Base-by-base conservation (phyloP, 2,797 vertebrate species). In the Sebastolobus alascanus region DNA sequence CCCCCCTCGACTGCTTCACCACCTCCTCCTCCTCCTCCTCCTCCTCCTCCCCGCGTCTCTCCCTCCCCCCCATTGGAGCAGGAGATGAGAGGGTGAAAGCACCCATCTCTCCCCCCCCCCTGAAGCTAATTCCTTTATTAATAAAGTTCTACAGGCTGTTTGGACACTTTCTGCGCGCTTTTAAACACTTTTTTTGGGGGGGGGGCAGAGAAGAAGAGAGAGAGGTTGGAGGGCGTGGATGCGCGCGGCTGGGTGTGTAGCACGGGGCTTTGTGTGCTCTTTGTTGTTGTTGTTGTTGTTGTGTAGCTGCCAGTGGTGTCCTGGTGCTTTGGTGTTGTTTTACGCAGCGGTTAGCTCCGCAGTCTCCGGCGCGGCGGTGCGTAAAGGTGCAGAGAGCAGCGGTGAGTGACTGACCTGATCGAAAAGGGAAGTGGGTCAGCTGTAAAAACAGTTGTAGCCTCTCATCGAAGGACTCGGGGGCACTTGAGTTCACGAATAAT, bases 401-500 rank as follows among this genome's bases (percentile, higher is more conserved):
- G 13, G 59, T 3, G 73, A 64, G 71, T 0, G 59, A 84, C 90
- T 84, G 83, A 91, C 89, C 92, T 92, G 91, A 4, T 79, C 37
- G 68, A 79, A 77, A 68, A 18, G 73, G 88, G 83, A 91, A 84
- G 72, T 80, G 85, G 84, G 83, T 92, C 91, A 92, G 83, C 84
- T 85, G 84, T 83, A 61, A 80, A 85, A 88, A 92, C 91, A 90
- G 78, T 77, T 61, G 77, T 75, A 61, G 79, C 54, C 25, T 79
- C 77, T 81, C 76, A 50, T 74, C 25, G 25, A 25, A 25, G 37
- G 71, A 37, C 5, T 27, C 43, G 66, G 67, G 90, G 83, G 80
- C 75, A 91, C 77, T 58, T 77, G 81, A 93, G 90, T 92, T 94
- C 89, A 93, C 80, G 14, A 61, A 74, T 78, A 75, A 87, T 74